Evolutionary conservation across 1,140 invertebrate species (phyloP), one percentile per base, ranked within the genome.

Genomic region (Goniozus legneri): DNA sequence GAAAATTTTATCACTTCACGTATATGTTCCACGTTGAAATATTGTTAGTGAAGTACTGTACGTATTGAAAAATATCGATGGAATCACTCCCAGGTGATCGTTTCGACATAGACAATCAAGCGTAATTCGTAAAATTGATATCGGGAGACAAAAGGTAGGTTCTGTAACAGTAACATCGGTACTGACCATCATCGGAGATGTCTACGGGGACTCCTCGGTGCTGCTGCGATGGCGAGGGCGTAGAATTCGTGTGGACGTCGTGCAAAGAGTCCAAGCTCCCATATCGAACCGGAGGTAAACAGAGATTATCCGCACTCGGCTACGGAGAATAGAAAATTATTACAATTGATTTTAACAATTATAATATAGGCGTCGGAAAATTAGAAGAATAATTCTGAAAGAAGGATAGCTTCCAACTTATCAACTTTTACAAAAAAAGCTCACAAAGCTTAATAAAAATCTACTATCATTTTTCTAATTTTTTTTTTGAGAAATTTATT

Each of bases 191-290:
- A 50, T 82, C 80, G 20, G 76, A 78, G 13, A 73, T 63, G 21
- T 76, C 75, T 44, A 73, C 73, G 3, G 67, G 60, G 39, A 72
- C 35, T 2, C 65, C 60, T 39, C 63, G 56, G 10, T 65, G 67
- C 27, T 65, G 67, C 32, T 65, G 61, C 6, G 63, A 70, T 19
- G 71, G 67, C 18, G 71, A 69, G 3, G 64, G 59, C 7, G 66
- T 68, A 21, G 69, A 64, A 32, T 68, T 62, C 21, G 50, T 58
- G 20, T 74, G 69, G 10, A 77, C 58, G 59, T 85, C 83, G 56
- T 83, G 80, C 4, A 87, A 62, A 0, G 84, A 86, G 61, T 86
- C 84, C 52, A 86, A 73, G 27, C 84, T 85, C 13, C 80, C 80
- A 21, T 70, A 75, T 34, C 66, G 62, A 45, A 54, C 31, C 8